phyloP scores from a whole-genome alignment of 2,888 invertebrate genomes.

The Apotomis turbidana region DNA sequence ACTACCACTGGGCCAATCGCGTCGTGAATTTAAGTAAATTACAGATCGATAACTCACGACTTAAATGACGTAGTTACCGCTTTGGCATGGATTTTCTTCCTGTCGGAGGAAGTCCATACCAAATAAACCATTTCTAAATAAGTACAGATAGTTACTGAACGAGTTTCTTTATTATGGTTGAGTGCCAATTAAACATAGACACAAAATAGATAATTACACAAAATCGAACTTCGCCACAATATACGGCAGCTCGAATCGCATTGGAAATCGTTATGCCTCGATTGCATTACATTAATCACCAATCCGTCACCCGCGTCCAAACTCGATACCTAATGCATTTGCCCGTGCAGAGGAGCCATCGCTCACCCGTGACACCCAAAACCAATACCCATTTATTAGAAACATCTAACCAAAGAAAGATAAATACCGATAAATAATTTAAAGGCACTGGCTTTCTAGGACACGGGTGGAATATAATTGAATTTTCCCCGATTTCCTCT shows the following conservation, averaged over 20 bases:
- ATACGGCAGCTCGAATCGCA: background rate
- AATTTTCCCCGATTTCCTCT: slow-evolving; percentile 33
- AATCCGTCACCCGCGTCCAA: slow-evolving; percentile 30
- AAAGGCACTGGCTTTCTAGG: slow-evolving; percentile 12
- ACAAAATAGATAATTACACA: too few species aligned
- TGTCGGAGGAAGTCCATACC: too few species aligned
- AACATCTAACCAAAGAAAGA: slow-evolving; percentile 35
- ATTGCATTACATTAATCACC: slow-evolving; percentile 38
- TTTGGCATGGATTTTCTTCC: too few species aligned
- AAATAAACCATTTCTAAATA: too few species aligned
- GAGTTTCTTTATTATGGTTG: too few species aligned
- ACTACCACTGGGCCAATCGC: too few species aligned
- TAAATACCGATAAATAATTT: slow-evolving; percentile 29
- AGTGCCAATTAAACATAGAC: too few species aligned
- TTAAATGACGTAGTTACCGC: too few species aligned
- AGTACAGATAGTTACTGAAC: too few species aligned
- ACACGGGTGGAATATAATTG: slow-evolving; percentile 29
- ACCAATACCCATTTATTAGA: slow-evolving; percentile 38
- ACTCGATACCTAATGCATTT: slow-evolving; percentile 33
- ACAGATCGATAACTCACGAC: too few species aligned
- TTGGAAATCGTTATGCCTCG: slow-evolving; percentile 6
- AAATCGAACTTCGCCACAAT: too few species aligned
- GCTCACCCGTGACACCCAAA: slow-evolving; percentile 30
- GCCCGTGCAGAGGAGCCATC: slow-evolving; percentile 31
- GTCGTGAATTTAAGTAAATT: too few species aligned